Conservation (phyloP, 1,140 invertebrate genomes). For the silkworm (Bombyx mori) region DNA sequence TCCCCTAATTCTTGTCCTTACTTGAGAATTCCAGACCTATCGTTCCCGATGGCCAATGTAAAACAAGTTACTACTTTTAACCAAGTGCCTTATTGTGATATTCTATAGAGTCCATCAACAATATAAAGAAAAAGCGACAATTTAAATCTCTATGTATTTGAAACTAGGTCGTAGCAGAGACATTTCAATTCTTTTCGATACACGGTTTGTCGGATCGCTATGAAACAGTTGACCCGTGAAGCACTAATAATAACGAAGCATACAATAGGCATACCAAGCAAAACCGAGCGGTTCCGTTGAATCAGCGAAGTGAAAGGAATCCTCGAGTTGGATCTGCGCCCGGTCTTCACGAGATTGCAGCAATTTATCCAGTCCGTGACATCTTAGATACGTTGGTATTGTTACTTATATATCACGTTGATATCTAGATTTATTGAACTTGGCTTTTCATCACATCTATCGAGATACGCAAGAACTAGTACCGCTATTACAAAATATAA, state of each 20-base stretch:
- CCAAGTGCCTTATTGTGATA: neutral
- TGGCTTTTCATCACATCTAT: no score
- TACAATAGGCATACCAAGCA: conserved; percentile 31
- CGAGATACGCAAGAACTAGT: no score
- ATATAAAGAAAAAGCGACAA: neutral
- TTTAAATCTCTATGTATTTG: neutral
- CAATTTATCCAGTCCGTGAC: conserved; percentile 25
- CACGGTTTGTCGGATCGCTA: conserved; percentile 15
- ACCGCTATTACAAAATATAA: no score
- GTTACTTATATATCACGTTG: neutral
- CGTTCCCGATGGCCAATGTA: no score
- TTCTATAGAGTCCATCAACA: neutral
- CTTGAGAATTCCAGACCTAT: no score
- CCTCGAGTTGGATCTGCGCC: conserved; percentile 42
- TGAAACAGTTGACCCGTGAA: conserved; percentile 29
- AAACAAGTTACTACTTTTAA: conserved; percentile 10
- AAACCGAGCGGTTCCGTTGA: conserved; percentile 40
- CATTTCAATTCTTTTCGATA: conserved; percentile 27
- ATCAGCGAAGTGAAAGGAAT: conserved; percentile 45
- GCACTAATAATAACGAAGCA: conserved; percentile 35
- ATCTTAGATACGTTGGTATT: neutral
- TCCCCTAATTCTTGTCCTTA: no score
- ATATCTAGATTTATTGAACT: no score
- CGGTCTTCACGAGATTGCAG: conserved; percentile 36
- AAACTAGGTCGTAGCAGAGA: conserved; percentile 1